Evolutionary conservation across 2,113 vertebrate genomes (phyloP).

Genomic region (Hippocampus guttulatus): DNA sequence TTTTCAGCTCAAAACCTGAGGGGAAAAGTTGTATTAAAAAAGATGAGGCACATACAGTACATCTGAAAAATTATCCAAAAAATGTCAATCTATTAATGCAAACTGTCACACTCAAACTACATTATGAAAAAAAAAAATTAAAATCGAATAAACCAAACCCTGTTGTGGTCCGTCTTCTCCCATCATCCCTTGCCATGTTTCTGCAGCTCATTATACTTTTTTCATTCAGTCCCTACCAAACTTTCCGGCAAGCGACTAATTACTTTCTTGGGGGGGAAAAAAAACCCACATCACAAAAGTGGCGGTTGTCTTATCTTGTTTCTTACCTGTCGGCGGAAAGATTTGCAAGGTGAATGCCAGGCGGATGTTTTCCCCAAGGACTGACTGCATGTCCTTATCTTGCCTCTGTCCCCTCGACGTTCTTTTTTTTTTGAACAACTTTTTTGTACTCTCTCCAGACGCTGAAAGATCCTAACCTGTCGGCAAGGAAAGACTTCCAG

Average conservation of each 20-base stretch:
- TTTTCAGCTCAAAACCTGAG: no score
- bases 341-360: not conserved
- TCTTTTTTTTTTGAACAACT: not conserved
- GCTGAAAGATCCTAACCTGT: slow-evolving; percentile 91
- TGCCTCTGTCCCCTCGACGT: not conserved
- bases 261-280: not conserved
- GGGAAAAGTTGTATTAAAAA: no score
- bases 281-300: not conserved
- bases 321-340: not conserved
- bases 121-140: not conserved
- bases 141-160: not conserved
- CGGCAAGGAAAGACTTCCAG: slow-evolving; percentile 96
- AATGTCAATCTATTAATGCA: not conserved
- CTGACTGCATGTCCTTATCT: not conserved
- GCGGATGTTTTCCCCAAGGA: not conserved
- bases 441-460: slow-evolving; percentile 70
- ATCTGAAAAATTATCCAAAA: no score
- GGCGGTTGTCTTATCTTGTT: not conserved
- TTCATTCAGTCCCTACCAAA: not conserved
- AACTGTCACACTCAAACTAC: not conserved
- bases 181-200: not conserved
- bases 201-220: not conserved
- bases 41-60: no score
- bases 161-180: not conserved
- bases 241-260: not conserved